A percentile compares a stretch with the other conserved stretches of the same genome.
These are phyloP conservation scores for Scaptodrosophila latifasciaeformis DNA, from an alignment of 2,888 invertebrate species.

Conservation along the genomic window DNA sequence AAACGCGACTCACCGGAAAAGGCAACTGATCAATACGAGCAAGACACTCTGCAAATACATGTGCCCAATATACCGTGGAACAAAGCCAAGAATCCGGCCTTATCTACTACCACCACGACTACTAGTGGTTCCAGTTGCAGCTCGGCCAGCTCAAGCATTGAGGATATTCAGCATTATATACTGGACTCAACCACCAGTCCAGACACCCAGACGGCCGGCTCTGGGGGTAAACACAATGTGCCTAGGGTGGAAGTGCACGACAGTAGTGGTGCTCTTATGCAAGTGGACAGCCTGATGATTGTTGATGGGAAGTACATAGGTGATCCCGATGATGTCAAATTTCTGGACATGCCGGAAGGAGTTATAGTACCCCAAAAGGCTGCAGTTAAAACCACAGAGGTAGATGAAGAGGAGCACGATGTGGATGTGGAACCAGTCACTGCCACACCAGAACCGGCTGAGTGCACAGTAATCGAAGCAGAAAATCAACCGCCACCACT, in stretches of 20 bases:
- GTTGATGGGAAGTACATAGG: slow-evolving; percentile 75
- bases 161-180: slow-evolving; percentile 75
- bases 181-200: slow-evolving; percentile 75
- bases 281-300: slow-evolving; percentile 79
- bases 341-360: slow-evolving; percentile 73
- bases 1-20: slow-evolving; percentile 72
- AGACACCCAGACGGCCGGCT: slow-evolving; percentile 70
- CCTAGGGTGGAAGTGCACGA: slow-evolving; percentile 85
- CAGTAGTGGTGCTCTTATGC: slow-evolving; percentile 81
- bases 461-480: slow-evolving; percentile 65
- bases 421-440: slow-evolving; percentile 64
- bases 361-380: slow-evolving; percentile 61
- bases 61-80: slow-evolving; percentile 78
- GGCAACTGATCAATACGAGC: slow-evolving; percentile 46
- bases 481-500: slow-evolving; percentile 44
- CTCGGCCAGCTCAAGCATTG: slow-evolving; percentile 76
- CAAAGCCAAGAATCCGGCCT: slow-evolving; percentile 77
- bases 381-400: slow-evolving; percentile 48
- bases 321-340: slow-evolving; percentile 74
- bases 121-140: slow-evolving; percentile 72
- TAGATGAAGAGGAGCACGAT: slow-evolving; percentile 54
- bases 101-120: slow-evolving; percentile 61
- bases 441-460: slow-evolving; percentile 68
- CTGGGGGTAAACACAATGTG: slow-evolving; percentile 73
- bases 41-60: slow-evolving; percentile 77